Evolutionary conservation across 2,113 vertebrate genomes (phyloP).

Genomic region (Microcebus jonahi): DNA sequence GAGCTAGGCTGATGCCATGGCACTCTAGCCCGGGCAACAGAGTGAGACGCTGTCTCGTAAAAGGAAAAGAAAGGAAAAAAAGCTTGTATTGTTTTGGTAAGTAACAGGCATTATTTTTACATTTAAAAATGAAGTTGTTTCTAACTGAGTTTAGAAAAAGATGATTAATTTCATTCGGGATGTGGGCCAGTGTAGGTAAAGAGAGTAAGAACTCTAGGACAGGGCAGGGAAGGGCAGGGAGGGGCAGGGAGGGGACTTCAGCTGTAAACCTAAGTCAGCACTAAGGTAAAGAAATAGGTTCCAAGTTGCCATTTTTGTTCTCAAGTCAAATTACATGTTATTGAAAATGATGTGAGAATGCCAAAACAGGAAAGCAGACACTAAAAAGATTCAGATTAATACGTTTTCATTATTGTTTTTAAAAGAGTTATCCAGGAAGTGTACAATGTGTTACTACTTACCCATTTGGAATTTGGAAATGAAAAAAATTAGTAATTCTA

Average conservation of each 20-base stretch:
- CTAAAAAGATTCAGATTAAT: background rate
- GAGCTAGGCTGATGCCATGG: no score
- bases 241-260: background rate
- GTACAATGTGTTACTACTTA: background rate
- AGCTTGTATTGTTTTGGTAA: background rate
- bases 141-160: background rate
- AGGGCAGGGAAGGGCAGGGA: no score
- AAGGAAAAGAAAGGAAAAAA: no score
- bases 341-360: background rate
- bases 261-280: background rate
- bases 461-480: background rate
- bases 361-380: background rate
- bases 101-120: background rate
- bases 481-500: background rate
- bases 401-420: background rate
- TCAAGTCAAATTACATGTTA: background rate
- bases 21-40: no score
- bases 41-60: no score
- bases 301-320: background rate
- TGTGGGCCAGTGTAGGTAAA: background rate
- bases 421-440: background rate
- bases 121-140: conserved; percentile 31
- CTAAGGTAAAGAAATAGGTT: background rate
- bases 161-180: background rate
- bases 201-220: background rate